phyloP scores from a whole-genome alignment of 2,797 vertebrate species.

The Momotus momota region DNA sequence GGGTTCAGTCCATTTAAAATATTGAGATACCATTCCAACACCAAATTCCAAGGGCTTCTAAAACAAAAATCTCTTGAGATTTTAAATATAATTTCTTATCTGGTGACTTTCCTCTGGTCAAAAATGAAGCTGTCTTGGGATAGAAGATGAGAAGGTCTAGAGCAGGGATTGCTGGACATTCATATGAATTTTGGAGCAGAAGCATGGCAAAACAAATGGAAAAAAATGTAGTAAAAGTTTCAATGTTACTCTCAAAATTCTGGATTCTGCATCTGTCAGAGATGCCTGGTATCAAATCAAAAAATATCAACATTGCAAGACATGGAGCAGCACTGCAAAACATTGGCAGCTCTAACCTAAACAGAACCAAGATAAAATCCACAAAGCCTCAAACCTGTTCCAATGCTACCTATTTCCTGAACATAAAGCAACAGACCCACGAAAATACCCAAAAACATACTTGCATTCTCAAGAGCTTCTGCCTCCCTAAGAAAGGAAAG shows the following conservation, averaged over 20 bases:
- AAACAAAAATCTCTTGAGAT: neutral
- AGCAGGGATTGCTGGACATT: neutral
- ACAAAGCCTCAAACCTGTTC: neutral
- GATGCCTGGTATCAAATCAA: neutral
- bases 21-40: neutral
- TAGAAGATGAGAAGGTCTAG: neutral
- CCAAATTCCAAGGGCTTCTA: neutral
- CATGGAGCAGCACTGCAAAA: neutral
- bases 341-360: neutral
- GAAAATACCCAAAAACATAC: neutral
- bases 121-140: neutral
- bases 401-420: neutral
- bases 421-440: neutral
- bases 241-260: neutral
- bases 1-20: neutral
- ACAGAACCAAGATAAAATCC: neutral
- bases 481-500: neutral
- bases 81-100: neutral
- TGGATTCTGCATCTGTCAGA: neutral
- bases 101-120: neutral
- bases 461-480: neutral
- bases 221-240: neutral
- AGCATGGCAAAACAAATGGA: neutral
- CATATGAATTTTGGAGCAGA: neutral
- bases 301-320: fast-evolving